Conservation (phyloP, 2,113 vertebrate species). For the Catagonus wagneri region DNA sequence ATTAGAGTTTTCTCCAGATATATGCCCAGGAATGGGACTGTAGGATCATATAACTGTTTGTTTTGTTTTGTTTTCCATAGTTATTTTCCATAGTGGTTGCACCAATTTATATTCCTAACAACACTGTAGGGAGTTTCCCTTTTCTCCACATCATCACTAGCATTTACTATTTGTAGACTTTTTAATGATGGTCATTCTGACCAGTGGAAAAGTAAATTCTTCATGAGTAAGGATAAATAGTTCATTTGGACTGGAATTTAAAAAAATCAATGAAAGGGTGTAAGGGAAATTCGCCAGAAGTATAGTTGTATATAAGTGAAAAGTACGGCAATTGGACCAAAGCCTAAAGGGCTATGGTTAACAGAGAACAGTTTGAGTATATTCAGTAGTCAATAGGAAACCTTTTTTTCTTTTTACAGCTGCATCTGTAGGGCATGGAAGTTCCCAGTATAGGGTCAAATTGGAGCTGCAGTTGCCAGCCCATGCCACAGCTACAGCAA, state of each 20-base stretch:
- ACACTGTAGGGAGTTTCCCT: background rate
- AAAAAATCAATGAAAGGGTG: background rate
- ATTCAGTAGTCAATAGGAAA: background rate
- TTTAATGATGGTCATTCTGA: background rate
- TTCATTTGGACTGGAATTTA: background rate
- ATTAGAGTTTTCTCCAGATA: background rate
- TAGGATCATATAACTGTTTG: too few relatives aligned
- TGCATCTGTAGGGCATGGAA: too few relatives aligned
- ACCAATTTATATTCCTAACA: background rate
- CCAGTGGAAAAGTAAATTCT: too few relatives aligned
- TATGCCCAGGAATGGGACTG: background rate
- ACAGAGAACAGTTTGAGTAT: background rate
- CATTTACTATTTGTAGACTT: background rate
- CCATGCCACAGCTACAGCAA: too few relatives aligned
- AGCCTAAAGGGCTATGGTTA: background rate
- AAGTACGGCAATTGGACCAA: background rate
- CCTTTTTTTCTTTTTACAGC: too few relatives aligned
- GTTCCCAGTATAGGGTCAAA: too few relatives aligned
- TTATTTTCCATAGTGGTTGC: background rate
- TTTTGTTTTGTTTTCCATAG: too few relatives aligned
- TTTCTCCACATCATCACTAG: background rate
- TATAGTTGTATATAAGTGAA: background rate
- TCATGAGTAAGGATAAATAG: background rate
- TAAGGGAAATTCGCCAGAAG: background rate
- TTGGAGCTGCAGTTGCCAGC: too few relatives aligned